phyloP scores from a whole-genome alignment of 2,888 invertebrate genomes.

The Sinotaia quadrata region DNA sequence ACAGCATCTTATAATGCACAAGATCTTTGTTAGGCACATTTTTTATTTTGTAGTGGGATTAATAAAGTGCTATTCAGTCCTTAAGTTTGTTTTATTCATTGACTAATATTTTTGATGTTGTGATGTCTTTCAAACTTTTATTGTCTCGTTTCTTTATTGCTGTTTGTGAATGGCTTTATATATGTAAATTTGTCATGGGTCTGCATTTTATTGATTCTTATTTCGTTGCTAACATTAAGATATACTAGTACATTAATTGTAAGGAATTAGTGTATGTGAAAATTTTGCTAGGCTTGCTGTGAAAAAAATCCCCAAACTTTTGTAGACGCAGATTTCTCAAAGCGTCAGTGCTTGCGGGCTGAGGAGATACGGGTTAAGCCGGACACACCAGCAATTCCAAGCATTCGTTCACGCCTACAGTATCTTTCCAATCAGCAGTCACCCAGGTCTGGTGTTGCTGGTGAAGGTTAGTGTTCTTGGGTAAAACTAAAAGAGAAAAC shows the following conservation, averaged over 20 bases:
- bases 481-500: background rate
- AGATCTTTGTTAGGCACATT: too few species aligned
- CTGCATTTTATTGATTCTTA: too few species aligned
- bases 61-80: constrained; percentile 19
- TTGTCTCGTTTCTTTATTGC: background rate
- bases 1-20: too few species aligned
- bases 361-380: constrained; percentile 51
- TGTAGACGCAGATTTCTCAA: constrained; percentile 68
- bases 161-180: background rate
- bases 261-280: too few species aligned
- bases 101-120: background rate
- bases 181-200: background rate
- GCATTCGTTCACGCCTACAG: constrained; percentile 60
- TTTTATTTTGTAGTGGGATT: constrained; percentile 1
- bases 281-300: too few species aligned
- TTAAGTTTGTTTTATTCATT: constrained; percentile 23
- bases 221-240: too few species aligned
- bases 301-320: too few species aligned
- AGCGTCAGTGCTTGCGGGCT: constrained; percentile 64
- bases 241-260: too few species aligned
- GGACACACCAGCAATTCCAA: constrained; percentile 65
- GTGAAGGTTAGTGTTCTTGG: constrained; percentile 13
- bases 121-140: background rate
- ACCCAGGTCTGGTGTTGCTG: constrained; percentile 26
- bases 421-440: constrained; percentile 37